Evolutionary conservation across 2,797 vertebrate genomes (phyloP), one percentile per base, ranked within the genome.

Genomic region (Myotis daubentonii): DNA sequence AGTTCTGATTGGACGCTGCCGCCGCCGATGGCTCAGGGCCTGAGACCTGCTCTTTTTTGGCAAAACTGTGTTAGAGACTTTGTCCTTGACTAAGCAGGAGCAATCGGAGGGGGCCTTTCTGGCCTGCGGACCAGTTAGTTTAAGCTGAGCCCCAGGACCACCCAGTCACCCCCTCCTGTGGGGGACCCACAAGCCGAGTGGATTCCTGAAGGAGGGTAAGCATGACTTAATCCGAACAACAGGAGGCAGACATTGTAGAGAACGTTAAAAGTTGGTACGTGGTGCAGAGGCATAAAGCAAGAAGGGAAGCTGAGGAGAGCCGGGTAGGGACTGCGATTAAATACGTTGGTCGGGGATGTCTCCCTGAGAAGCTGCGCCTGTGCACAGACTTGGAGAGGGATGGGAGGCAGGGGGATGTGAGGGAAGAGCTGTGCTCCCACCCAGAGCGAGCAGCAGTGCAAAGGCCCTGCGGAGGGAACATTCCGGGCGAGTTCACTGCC

Each of bases 171-270:
- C 41, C 44, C 44, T 22, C 12, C 33, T 7, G 13, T 28, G 49
- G 38, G 57, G 38, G 41, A 76, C 49, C 33, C 0, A 0, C 68
- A 36, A 62, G 36, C 25, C 28, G 11, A 0, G 84, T 72, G 33
- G 83, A 38, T 28, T 0, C 6, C 30, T 36, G 74, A 17, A 49
- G 33, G 49, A 28, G 16, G 53, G 25, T 72, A 75, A 60, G 41
- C 16, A 3, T 60, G 36, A 19, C 41, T 9, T n/a, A 44, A 22
- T 49, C 70, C 49, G 44, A n/a, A 62, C 25, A 28, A 47, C 28
- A 81, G 30, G 30, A n/a, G n/a, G 20, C 20, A 91, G 47, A 47
- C 38, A 33, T 36, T 30, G 33, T 1, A 12, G 71, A 38, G 66
- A 66, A 13, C 22, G 15, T 53, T 60, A 75, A 68, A 53, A 30